Percentiles rank a stretch among this genome's conserved stretches.
Conservation (phyloP, 1,140 invertebrate genomes). For the Probaryconus sp. region DNA sequence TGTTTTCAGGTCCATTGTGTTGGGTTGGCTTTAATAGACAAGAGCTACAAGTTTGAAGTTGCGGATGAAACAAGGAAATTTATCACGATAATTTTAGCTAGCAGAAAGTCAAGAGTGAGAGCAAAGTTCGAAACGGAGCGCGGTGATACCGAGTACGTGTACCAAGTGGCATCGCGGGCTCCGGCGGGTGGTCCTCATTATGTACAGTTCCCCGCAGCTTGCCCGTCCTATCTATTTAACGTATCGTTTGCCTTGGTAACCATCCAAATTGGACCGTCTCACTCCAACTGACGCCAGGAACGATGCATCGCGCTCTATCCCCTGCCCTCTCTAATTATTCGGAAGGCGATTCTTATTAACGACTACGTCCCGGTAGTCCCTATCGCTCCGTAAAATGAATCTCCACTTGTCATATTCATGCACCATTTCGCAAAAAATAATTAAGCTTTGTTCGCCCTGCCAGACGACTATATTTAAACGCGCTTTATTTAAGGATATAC, state of each 20-base stretch:
- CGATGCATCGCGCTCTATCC: constrained; percentile 23
- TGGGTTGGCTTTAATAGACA: constrained; percentile 24
- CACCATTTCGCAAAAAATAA: constrained; percentile 55
- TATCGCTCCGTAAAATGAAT: constrained; percentile 45
- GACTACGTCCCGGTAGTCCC: constrained; percentile 42
- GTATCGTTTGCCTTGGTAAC: constrained; percentile 79
- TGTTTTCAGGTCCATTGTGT: constrained; percentile 15
- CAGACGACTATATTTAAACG: constrained; percentile 52
- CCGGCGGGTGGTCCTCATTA: constrained; percentile 79
- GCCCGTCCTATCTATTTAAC: constrained; percentile 78
- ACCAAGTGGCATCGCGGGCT: constrained; percentile 66
- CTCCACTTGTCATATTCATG: constrained; percentile 59
- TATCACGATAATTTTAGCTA: constrained; percentile 56
- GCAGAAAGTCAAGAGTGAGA: constrained; percentile 8
- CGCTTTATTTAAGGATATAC: constrained; percentile 41
- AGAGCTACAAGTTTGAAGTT: constrained; percentile 36
- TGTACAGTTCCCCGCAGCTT: constrained; percentile 69
- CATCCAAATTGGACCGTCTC: constrained; percentile 77
- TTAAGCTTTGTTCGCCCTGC: constrained; percentile 49
- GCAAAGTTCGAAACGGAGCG: constrained; percentile 46
- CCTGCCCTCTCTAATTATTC: constrained; percentile 70
- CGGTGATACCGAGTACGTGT: constrained; percentile 64
- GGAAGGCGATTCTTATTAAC: constrained; percentile 71
- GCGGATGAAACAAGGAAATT: constrained; percentile 28
- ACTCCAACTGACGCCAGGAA: constrained; percentile 32